Conservation (phyloP, 2,113 vertebrate species). For the Rhynchomys soricoides region DNA sequence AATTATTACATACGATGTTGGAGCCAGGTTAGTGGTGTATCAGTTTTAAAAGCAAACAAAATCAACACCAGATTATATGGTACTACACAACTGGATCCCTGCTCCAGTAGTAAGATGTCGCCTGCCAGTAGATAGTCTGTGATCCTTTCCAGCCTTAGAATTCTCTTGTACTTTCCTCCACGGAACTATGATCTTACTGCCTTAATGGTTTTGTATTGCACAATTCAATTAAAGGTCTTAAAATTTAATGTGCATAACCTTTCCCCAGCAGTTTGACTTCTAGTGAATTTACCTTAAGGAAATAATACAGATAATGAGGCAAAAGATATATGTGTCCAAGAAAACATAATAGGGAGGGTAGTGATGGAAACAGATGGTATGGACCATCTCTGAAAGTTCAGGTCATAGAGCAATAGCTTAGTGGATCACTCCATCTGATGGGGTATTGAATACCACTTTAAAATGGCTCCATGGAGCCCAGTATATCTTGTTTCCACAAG, state of each 20-base stretch:
- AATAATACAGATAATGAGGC: constrained; percentile 22
- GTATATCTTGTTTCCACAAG: background rate
- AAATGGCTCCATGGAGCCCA: background rate
- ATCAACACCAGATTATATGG: background rate
- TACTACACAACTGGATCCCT: background rate
- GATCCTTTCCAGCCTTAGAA: background rate
- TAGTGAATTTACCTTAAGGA: constrained; percentile 42
- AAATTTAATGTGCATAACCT: background rate
- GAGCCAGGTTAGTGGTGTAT: background rate
- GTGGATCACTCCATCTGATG: background rate
- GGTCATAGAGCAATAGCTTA: background rate
- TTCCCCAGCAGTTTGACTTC: constrained; percentile 27
- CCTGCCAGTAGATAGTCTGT: no score
- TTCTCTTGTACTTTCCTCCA: background rate
- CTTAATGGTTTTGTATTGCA: background rate
- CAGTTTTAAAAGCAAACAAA: background rate
- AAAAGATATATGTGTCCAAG: background rate
- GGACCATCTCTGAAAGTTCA: background rate
- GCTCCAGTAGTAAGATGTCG: background rate
- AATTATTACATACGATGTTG: background rate
- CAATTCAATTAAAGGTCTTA: constrained; percentile 19
- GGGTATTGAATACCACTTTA: background rate
- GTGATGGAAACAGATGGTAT: background rate
- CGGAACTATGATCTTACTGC: background rate
- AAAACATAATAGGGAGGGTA: background rate